Percentiles rank a stretch among this genome's conserved stretches.
phyloP scores from a whole-genome alignment of 2,113 vertebrate species.

The Panthera leo region DNA sequence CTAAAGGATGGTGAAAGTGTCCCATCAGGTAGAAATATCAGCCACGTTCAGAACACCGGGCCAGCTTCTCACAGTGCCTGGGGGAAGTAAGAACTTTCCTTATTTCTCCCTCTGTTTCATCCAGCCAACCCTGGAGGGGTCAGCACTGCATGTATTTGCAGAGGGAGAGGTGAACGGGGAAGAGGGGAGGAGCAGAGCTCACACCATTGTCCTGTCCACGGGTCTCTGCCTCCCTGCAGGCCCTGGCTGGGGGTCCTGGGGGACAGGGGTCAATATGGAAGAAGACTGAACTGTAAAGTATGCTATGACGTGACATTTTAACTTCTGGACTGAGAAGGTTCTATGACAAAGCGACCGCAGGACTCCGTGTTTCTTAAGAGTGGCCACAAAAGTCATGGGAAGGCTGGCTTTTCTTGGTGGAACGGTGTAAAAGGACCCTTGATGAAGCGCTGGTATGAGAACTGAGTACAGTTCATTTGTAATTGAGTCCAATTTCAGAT shows the following conservation, averaged over 20 bases:
- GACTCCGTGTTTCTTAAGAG: background rate
- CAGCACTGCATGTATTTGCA: background rate
- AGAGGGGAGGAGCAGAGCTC: background rate
- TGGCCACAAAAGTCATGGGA: background rate
- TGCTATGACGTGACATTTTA: background rate
- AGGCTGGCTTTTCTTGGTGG: background rate
- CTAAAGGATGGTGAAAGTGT: background rate
- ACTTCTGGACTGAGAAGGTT: background rate
- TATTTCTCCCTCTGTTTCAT: background rate
- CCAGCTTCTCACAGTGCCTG: background rate
- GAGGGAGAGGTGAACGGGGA: background rate
- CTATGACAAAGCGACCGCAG: background rate
- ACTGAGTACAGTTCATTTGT: background rate
- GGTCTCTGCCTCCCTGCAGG: background rate
- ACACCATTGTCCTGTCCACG: rapidly evolving
- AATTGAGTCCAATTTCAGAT: background rate
- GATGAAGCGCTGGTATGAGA: too few species aligned
- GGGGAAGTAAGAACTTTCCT: background rate
- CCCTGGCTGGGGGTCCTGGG: background rate
- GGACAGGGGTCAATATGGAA: background rate
- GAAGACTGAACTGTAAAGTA: background rate
- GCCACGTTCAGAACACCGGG: background rate
- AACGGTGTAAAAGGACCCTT: background rate
- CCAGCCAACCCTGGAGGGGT: rapidly evolving
- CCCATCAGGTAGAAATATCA: background rate